phyloP scores from a whole-genome alignment of 2,113 vertebrate genomes.

The Macrotis lagotis region DNA sequence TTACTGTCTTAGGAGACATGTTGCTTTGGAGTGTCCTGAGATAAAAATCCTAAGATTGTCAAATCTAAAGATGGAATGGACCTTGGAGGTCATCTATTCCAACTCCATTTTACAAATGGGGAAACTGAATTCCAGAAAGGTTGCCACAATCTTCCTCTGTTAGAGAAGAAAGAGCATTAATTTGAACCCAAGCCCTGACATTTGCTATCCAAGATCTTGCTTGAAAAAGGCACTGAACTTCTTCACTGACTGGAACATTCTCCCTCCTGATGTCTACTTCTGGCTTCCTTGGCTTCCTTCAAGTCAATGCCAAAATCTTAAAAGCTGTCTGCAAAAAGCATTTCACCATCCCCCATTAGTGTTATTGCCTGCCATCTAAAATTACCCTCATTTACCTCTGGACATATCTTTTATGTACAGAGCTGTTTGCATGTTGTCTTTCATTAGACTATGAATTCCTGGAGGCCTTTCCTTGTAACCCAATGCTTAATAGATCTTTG shows the following conservation, averaged over 20 bases:
- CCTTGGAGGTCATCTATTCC: neutral
- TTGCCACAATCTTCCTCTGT: neutral
- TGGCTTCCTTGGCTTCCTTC: neutral
- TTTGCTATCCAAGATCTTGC: neutral
- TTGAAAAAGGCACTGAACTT: neutral
- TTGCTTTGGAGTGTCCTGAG: neutral
- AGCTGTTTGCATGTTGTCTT: neutral
- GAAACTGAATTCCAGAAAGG: neutral
- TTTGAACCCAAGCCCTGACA: neutral
- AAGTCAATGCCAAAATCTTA: neutral
- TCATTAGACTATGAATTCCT: neutral
- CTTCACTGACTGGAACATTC: neutral
- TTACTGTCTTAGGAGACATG: neutral
- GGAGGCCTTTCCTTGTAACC: neutral
- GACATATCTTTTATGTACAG: neutral
- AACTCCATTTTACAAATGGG: neutral
- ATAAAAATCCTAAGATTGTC: neutral
- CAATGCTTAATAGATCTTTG: neutral
- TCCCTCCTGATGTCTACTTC: neutral
- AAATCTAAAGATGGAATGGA: neutral
- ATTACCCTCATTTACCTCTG: neutral
- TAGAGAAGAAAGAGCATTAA: neutral
- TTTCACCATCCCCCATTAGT: neutral
- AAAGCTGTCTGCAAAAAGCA: neutral
- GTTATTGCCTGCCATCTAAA: neutral